These are phyloP conservation scores for Molossus alvarezi DNA, from an alignment of 2,797 vertebrate genomes.

Conservation along the genomic window DNA sequence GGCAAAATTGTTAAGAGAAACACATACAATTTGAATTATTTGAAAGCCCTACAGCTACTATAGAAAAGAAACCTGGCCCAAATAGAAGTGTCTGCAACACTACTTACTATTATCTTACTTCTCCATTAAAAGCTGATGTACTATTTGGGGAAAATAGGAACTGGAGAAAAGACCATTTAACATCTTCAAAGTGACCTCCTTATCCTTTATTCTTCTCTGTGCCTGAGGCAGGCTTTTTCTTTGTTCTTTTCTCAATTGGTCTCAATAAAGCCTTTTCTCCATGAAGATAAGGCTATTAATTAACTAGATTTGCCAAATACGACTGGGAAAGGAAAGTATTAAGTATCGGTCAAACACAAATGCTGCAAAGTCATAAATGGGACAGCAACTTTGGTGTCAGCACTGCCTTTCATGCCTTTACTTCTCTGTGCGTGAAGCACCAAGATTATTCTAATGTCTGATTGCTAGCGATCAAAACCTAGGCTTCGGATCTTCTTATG, in stretches of 20 bases:
- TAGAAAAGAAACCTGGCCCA: conserved; percentile 60
- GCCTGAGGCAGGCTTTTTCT: conserved; percentile 71
- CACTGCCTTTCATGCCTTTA: not conserved
- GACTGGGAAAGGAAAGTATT: conserved; percentile 69
- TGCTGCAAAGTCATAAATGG: not conserved
- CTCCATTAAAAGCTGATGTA: conserved; percentile 81
- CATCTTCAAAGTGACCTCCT: not conserved
- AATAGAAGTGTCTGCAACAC: not conserved
- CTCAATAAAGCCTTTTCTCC: not conserved
- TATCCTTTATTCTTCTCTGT: conserved; percentile 74
- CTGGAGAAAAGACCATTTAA: conserved; percentile 73
- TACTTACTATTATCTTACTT: not conserved
- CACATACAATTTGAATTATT: conserved; percentile 62
- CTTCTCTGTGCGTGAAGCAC: not conserved
- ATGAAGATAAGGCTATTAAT: conserved; percentile 82
- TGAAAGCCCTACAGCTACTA: conserved; percentile 53
- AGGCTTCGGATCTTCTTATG: not conserved
- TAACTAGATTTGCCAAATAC: conserved; percentile 80
- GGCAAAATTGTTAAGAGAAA: conserved; percentile 55
- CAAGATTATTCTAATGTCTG: conserved; percentile 46
- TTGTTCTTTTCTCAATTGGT: conserved; percentile 84
- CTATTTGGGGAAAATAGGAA: conserved; percentile 64
- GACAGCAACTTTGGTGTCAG: not conserved
- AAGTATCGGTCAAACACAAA: conserved; percentile 64
- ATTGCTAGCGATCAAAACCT: accelerated